Evolutionary conservation across 1,140 invertebrate species (phyloP).

Genomic region (Schlechtendalia chinensis): DNA sequence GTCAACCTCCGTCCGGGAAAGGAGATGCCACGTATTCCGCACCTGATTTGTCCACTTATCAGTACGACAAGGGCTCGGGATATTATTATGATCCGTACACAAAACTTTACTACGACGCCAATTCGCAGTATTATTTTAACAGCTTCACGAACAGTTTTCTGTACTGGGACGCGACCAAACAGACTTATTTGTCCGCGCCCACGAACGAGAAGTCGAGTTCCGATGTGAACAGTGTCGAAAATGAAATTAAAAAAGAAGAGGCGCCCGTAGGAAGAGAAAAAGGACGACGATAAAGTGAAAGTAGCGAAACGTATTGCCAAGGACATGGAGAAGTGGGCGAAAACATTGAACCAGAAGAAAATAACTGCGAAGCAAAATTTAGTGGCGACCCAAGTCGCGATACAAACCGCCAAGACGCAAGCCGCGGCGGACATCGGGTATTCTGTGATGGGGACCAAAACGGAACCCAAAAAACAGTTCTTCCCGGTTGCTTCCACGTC

Average conservation of each 20-base stretch:
- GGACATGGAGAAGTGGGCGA: conserved; percentile 95
- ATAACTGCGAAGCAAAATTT: conserved; percentile 72
- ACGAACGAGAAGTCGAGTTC: conserved; percentile 55
- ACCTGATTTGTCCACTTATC: conserved; percentile 87
- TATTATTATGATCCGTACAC: conserved; percentile 95
- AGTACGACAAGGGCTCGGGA: conserved; percentile 92
- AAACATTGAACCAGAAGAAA: conserved; percentile 95
- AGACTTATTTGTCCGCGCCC: conserved; percentile 76
- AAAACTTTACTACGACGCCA: conserved; percentile 92
- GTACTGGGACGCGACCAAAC: conserved; percentile 87
- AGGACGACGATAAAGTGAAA: conserved; percentile 75
- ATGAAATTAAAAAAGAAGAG: conserved; percentile 54
- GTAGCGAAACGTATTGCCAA: conserved; percentile 98
- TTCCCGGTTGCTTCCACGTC: conserved; percentile 38
- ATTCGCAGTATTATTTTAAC: conserved; percentile 92
- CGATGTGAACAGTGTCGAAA: conserved; percentile 45
- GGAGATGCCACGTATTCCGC: conserved; percentile 60
- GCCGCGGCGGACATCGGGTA: conserved; percentile 88
- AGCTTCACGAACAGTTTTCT: conserved; percentile 85
- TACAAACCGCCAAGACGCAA: conserved; percentile 55
- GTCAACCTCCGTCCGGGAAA: conserved; percentile 55
- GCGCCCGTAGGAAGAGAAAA: conserved; percentile 55
- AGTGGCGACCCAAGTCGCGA: conserved; percentile 60
- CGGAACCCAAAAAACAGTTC: conserved; percentile 18
- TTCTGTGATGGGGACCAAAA: conserved; percentile 61